Base-by-base conservation (phyloP, 1,140 invertebrate genomes). In the Hyphantria cunea region DNA sequence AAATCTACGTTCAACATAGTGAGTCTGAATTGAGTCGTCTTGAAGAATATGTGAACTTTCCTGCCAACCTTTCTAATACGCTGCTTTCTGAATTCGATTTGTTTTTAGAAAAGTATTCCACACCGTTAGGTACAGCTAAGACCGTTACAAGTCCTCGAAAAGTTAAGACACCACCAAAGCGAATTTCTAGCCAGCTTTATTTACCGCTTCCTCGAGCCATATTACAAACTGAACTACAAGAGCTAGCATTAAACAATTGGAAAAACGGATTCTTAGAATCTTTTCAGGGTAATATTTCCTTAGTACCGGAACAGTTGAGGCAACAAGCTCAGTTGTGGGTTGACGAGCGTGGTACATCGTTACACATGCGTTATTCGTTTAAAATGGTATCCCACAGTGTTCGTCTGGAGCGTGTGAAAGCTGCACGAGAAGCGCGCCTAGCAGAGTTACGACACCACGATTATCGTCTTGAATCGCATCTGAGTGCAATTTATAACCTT, bases 201-300 rank as follows among this genome's bases (percentile, higher is more conserved):
- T 6, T 49, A 17, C 67, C 78, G 11, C 45, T 86, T 25, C 64
- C 75, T 3, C 75, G 74, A 33, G 74, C 70, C 0, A 70, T 87
- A 48, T 70, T 79, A 6, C 72, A 82, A 70, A 81, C 78, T 6
- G 74, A 82, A 52, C 48, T 84, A 7, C 79, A 89, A 68, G 74
- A 80, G 48, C 6, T 74, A 31, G 66, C 77, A 8, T 51, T 87
- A n/a, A 59, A 55, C 49, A 84, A 85, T 52, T 85, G 80, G 79
- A 78, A 63, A 60, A 87, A 87, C 56, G 78, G 78, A 15, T 86
- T 85, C 56, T 64, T 89, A 4, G 83, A 86, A 69, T 76, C 80
- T 6, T 81, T 89, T 60, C 50, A 70, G 39, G 67, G 63, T 25
- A 80, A 77, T 52, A 44, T 89, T 2, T 59, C 68, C 34, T 41